A percentile compares a stretch with the other conserved stretches of the same genome.
Evolutionary conservation across 2,888 invertebrate genomes (phyloP).

Genomic region (Phragmatobia fuliginosa): DNA sequence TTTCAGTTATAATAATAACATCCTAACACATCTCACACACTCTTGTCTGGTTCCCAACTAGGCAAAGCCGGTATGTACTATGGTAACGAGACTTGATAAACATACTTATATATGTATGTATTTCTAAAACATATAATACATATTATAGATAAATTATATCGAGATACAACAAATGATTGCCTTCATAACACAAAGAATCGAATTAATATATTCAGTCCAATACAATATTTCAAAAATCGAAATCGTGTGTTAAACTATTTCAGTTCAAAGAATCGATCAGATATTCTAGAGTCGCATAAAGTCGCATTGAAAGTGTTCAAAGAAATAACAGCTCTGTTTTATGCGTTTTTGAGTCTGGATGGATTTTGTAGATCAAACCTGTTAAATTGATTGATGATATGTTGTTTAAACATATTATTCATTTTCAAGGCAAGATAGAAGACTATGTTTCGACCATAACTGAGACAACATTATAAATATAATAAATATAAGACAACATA

Average conservation of each 20-base stretch:
- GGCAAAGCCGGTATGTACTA: too few species aligned
- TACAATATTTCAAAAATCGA: neutral
- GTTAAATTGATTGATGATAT: neutral
- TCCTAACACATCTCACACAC: too few species aligned
- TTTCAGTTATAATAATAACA: too few species aligned
- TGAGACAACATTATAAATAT: too few species aligned
- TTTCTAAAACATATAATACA: too few species aligned
- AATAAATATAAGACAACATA: too few species aligned
- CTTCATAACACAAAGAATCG: too few species aligned
- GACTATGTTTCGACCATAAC: neutral
- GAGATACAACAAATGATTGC: too few species aligned
- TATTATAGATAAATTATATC: too few species aligned
- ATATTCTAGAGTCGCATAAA: neutral
- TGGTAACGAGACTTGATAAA: too few species aligned
- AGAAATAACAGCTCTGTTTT: neutral
- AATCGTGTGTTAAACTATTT: neutral
- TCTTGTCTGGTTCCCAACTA: too few species aligned
- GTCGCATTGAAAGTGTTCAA: neutral
- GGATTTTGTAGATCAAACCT: neutral
- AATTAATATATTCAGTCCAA: neutral
- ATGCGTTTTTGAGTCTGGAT: neutral
- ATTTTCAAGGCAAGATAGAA: neutral
- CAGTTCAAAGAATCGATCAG: neutral
- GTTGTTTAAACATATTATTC: neutral
- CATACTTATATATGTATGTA: too few species aligned